Conservation (phyloP, 2,888 invertebrate species). For the Sesia apiformis region DNA sequence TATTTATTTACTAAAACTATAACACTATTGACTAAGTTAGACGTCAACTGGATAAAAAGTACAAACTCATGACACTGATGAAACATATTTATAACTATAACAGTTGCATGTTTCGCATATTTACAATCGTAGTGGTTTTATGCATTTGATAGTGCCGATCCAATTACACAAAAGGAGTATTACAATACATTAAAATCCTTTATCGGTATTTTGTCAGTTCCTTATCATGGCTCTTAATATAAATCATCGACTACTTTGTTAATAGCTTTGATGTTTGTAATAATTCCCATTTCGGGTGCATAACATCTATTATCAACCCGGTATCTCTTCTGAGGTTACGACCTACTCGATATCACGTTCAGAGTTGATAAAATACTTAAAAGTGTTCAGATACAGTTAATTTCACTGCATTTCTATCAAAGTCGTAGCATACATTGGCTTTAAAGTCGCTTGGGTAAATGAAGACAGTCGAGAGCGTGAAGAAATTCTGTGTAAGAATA, state of each 20-base stretch:
- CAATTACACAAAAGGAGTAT: neutral
- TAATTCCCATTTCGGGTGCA: neutral
- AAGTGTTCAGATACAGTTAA: conserved; percentile 22
- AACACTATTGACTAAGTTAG: too few species aligned
- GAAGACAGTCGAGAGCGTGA: conserved; percentile 31
- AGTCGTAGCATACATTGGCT: conserved; percentile 35
- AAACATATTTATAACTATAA: too few species aligned
- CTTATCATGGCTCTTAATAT: neutral
- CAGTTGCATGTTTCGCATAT: conserved; percentile 5
- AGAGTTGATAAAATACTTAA: conserved; percentile 14
- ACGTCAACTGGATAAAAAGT: conserved; percentile 6
- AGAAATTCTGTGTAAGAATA: conserved; percentile 33
- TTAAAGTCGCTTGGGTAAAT: conserved; percentile 32
- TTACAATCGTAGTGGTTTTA: conserved; percentile 4
- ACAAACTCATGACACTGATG: too few species aligned
- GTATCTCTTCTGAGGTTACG: neutral
- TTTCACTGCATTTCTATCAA: conserved; percentile 25
- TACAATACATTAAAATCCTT: neutral
- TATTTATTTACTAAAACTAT: too few species aligned
- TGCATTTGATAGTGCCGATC: conserved; percentile 6
- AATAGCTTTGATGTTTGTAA: neutral
- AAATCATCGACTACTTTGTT: neutral
- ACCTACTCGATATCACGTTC: conserved; percentile 10
- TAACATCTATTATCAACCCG: neutral
- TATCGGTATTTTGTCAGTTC: neutral